Base-by-base conservation (phyloP, 2,113 vertebrate species). In the Cyanoramphus novaezelandiae region DNA sequence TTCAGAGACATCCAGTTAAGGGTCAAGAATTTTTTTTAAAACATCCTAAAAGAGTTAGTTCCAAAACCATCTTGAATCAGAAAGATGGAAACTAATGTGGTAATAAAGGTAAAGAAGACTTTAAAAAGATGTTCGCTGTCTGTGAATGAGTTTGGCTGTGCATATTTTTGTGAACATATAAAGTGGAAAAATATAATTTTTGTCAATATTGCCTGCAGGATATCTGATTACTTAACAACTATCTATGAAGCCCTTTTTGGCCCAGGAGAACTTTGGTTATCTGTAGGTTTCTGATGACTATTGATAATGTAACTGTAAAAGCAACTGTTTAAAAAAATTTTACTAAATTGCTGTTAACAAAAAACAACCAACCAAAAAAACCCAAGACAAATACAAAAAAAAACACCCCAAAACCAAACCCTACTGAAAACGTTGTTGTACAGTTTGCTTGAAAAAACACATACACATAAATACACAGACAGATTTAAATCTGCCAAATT, bases 11-110 rank as follows among this genome's bases (percentile, higher is more conserved):
- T 60, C n/a, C 70, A 92, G 46, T 18, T 74, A 65, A 67, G 46
- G 64, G 59, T 88, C 82, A 90, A 60, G 67, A 77, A 83, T 20
- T 47, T 39, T 80, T 90, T 33, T 65, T 17, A 53, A 96, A 94
- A 67, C 18, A 70, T 55, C 27, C n/a, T 74, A 79, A 87, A 87
- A 79, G 21, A n/a, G 25, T 69, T 72, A 44, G 24, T 77, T 76
- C 14, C 88, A 88, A 94, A 90, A 33, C 1, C 5, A 44, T 74
- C 57, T 92, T 93, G 92, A 95, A 96, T 94, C 55, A 94, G 93
- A 88, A 90, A 17, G 5, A 49, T 69, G 20, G 53, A 88, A 94
- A 93, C 17, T 62, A 17, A 39, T 52, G 28, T 29, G 17, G 37
- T 17, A 68, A 69, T 55, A 81, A 83, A 70, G 24, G 37, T 57